phyloP scores from a whole-genome alignment of 2,888 invertebrate species.

The Trichacis sp. region DNA sequence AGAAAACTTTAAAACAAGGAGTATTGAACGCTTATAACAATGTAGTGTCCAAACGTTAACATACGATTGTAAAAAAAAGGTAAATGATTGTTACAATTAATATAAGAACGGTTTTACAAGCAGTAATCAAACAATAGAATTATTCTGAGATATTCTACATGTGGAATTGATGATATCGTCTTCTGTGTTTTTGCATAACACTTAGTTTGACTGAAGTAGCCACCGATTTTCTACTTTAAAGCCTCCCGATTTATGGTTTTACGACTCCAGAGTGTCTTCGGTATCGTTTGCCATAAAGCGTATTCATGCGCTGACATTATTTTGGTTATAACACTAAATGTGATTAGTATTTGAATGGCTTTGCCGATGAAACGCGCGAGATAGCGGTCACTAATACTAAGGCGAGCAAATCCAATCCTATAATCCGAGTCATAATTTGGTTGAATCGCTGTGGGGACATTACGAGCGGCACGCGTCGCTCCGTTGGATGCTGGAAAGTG shows the following conservation, averaged over 20 bases:
- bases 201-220: too few relatives aligned
- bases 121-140: too few relatives aligned
- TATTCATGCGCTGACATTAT: slow-evolving; percentile 12
- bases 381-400: slow-evolving; percentile 38
- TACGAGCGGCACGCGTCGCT: slow-evolving; percentile 57
- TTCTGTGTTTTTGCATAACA: too few relatives aligned
- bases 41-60: too few relatives aligned
- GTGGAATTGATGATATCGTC: too few relatives aligned
- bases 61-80: too few relatives aligned
- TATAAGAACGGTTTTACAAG: too few relatives aligned
- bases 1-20: too few relatives aligned
- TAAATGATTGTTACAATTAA: too few relatives aligned
- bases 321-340: slow-evolving; percentile 13
- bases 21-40: too few relatives aligned
- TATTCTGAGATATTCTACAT: too few relatives aligned
- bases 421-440: slow-evolving; percentile 54
- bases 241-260: not conserved
- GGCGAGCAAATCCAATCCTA: slow-evolving; percentile 49
- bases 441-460: slow-evolving; percentile 44
- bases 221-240: too few relatives aligned
- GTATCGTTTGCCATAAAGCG: not conserved
- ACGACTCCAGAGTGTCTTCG: not conserved
- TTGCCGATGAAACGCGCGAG: slow-evolving; percentile 29
- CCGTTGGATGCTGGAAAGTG: slow-evolving; percentile 46
- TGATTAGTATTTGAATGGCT: slow-evolving; percentile 12